These are phyloP conservation scores for Sarcoramphus papa DNA, from an alignment of 2,797 vertebrate genomes.

Conservation along the genomic window DNA sequence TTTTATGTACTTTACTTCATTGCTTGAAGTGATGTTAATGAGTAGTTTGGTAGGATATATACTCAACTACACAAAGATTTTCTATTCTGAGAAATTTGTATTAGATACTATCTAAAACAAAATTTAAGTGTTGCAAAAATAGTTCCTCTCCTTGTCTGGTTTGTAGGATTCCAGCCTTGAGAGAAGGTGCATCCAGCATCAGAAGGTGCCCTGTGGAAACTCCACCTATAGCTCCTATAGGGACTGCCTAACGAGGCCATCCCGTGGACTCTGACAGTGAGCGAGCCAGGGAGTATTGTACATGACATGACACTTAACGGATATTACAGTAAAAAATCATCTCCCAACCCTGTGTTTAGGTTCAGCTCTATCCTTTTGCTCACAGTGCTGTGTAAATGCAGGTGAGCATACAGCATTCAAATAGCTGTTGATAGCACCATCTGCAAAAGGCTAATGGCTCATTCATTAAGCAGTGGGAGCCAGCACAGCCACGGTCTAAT, in stretches of 20 bases:
- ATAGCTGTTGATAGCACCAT: slow-evolving; percentile 45
- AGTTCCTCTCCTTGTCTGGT: not conserved
- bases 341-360: not conserved
- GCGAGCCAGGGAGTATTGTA: not conserved
- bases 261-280: accelerated
- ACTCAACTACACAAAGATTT: not conserved
- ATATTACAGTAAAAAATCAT: not conserved
- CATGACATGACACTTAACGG: not conserved
- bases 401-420: not conserved
- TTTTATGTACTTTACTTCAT: not conserved
- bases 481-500: not conserved
- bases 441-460: slow-evolving; percentile 47
- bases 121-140: not conserved
- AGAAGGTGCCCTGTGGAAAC: not conserved
- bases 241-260: not conserved
- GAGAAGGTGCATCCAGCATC: not conserved
- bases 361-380: not conserved
- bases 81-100: not conserved
- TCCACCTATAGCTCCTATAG: not conserved
- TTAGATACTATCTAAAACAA: not conserved
- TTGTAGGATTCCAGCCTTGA: not conserved
- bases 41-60: not conserved
- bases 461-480: slow-evolving; percentile 47
- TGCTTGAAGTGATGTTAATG: not conserved
- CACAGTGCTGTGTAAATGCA: not conserved